phyloP scores from a whole-genome alignment of 23 tunicate species.

The Trididemnum clinides region DNA sequence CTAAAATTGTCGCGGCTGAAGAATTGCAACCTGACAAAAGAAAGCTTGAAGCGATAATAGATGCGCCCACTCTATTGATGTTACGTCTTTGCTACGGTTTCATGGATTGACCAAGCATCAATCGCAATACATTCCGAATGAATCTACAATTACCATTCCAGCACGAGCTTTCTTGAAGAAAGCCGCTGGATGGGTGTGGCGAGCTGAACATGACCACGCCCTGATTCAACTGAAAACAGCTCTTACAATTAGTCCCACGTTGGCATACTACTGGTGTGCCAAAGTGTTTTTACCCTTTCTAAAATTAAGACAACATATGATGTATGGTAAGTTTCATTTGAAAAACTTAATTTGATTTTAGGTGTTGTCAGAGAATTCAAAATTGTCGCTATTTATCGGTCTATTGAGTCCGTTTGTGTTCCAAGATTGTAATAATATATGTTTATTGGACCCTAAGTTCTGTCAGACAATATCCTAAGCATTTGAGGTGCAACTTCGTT shows the following conservation, averaged over 20 bases:
- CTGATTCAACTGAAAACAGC: background rate
- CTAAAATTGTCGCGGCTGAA: background rate
- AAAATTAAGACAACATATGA: no score
- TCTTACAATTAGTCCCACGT: background rate
- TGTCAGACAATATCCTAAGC: no score
- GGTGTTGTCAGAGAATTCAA: no score
- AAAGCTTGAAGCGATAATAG: background rate
- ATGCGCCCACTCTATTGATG: constrained; percentile 9
- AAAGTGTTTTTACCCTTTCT: no score
- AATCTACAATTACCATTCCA: background rate
- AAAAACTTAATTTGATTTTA: no score
- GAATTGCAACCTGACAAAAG: constrained; percentile 23
- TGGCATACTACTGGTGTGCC: background rate
- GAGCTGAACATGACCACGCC: background rate
- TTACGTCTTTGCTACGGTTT: background rate
- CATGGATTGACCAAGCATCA: constrained; percentile 13
- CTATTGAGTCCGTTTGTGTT: no score
- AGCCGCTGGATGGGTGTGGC: background rate
- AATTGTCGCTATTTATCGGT: no score
- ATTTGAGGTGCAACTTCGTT: no score
- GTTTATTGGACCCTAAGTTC: no score
- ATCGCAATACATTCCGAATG: background rate
- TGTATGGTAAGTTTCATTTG: no score
- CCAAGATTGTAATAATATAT: no score
- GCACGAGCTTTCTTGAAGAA: background rate